Percentiles rank a stretch among this genome's conserved stretches.
Evolutionary conservation across 2,113 vertebrate genomes (phyloP).

Genomic region (Tapirus terrestris): DNA sequence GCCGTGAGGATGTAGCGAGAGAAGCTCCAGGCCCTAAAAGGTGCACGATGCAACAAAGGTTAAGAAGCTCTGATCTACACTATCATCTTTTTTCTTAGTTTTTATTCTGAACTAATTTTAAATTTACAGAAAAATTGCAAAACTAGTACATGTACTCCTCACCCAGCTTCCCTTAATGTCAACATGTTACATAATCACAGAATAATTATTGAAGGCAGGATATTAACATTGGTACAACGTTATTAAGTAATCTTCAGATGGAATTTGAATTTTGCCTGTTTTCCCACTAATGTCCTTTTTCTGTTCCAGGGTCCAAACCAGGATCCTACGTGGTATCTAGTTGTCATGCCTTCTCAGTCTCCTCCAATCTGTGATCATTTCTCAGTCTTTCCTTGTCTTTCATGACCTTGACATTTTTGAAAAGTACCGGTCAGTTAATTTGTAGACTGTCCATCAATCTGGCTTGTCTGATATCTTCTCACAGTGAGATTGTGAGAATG

Average conservation of each 20-base stretch:
- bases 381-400: background rate
- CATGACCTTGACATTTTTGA: background rate
- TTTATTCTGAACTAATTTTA: constrained; percentile 23
- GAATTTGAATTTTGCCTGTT: background rate
- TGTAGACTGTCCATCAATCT: background rate
- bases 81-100: background rate
- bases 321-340: background rate
- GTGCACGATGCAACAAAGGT: background rate
- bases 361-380: background rate
- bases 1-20: background rate
- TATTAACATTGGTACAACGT: background rate
- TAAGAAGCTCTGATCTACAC: background rate
- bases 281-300: background rate
- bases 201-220: background rate
- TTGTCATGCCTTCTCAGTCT: background rate
- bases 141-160: background rate
- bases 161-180: background rate
- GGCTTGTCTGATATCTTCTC: background rate
- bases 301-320: background rate
- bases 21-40: background rate
- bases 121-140: background rate
- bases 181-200: background rate
- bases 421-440: constrained; percentile 22
- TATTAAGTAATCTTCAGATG: background rate
- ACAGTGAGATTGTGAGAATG: background rate